Evolutionary conservation across 2,113 vertebrate species (phyloP).

Genomic region (Nycticebus coucang): DNA sequence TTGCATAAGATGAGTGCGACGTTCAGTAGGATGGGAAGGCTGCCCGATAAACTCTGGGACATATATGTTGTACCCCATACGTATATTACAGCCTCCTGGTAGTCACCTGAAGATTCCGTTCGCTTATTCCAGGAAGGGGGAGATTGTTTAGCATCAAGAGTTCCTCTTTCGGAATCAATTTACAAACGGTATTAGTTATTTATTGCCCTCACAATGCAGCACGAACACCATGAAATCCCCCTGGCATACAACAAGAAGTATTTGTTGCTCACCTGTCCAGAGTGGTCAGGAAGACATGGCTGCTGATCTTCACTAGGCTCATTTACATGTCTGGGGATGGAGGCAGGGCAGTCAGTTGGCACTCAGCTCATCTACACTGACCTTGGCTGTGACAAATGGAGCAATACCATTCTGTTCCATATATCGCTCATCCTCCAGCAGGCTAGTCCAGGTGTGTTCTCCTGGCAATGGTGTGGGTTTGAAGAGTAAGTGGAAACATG

Average conservation of each 20-base stretch:
- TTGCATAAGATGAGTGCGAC: not conserved
- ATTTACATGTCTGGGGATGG: not conserved
- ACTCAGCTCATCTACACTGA: not conserved
- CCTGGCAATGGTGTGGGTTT: not conserved
- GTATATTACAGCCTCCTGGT: not conserved
- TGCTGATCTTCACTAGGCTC: not conserved
- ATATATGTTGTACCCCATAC: not conserved
- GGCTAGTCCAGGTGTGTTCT: not conserved
- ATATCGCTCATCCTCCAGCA: not conserved
- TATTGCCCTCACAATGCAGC: not conserved
- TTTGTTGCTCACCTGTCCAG: not conserved
- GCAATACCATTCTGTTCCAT: not conserved
- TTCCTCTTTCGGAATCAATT: not conserved
- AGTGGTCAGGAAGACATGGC: not conserved
- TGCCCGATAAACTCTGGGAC: not conserved
- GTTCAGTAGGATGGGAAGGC: not conserved
- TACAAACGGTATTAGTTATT: not conserved
- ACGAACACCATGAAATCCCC: conserved; percentile 24
- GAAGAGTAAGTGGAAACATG: not conserved
- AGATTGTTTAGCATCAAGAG: not conserved
- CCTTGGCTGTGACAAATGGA: not conserved
- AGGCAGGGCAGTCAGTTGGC: not conserved
- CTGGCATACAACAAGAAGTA: not conserved
- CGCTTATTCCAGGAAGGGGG: not conserved
- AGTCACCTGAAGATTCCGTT: not conserved